Evolutionary conservation across 2,888 invertebrate genomes (phyloP), one percentile per base, ranked within the genome.

Genomic region (Notodromas monacha): DNA sequence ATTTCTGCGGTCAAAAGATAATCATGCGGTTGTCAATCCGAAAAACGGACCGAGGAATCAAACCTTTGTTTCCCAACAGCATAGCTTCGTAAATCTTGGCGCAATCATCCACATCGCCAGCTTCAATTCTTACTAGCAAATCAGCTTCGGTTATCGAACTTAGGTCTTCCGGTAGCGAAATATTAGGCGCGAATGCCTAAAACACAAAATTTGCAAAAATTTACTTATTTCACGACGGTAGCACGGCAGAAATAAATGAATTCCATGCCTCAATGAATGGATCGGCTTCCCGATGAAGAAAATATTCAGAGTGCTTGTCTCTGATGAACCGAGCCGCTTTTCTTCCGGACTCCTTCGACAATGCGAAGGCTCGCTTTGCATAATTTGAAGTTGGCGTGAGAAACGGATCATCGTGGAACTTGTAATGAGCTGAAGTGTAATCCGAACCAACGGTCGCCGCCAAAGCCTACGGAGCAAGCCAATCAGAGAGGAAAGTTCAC

Each of bases 401-500:
- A 43, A 56, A 77, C 1, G 84, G 81, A 51, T 86, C 86, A 57
- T 86, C 84, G 41, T 74, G 70, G 46, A 65, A 84, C 45, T 72
- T 73, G 46, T 70, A 84, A 46, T 73, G 70, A 3, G 74, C 58
- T n/a, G 74, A 74, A 1, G 74, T 76, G 3, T 63, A 61, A 48
- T 81, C 81, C 27, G 60, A 51, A n/a, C 61, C 58, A 4, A 74
- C 60, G 0, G 79, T 79, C 35, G 60, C 58, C 26, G 73, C 65
- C 35, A 84, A 48, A 3, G 74, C 74, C 50, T 32, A 14, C 12
- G 13, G 12, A 13, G 12, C 15, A 15, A n/a, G n/a, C n/a, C n/a
- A n/a, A n/a, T n/a, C n/a, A n/a, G 12, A 30, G 4, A 35, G 12
- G 5, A 27, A 15, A 12, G 4, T 32, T 11, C 34, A 15, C 5